Base-by-base conservation (phyloP, 2,113 vertebrate species). In the Spilogale gracilis region DNA sequence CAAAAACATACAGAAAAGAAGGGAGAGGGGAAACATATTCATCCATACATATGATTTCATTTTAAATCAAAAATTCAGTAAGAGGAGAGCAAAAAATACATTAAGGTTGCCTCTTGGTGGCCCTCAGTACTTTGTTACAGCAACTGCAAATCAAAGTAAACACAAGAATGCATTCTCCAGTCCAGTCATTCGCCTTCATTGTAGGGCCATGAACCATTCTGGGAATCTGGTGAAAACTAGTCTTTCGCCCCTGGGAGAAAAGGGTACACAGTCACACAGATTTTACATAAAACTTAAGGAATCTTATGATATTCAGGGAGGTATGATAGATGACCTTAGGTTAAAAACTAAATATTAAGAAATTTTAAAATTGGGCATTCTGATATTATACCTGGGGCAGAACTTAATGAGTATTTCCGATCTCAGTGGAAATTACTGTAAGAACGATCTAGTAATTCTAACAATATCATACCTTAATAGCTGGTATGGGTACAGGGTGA, bases 101-200 rank as follows among this genome's bases (percentile, higher is more conserved):
- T n/a, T 67, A 58, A 71, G 25, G 45, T 54, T 65, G 83, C 95
- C 97, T 97, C 96, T 94, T 92, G 96, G 79, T 95, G 97, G 87
- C 85, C 86, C 86, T 94, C 91, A 45, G 30, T 50, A 21, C 50
- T 96, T 67, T 76, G 25, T 52, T 23, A 52, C 0, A 96, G 82
- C 32, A 88, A 79, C 9, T 54, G n/a, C 6, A 85, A 91, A 60
- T 50, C 21, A 45, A 54, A 74, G 9, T 23, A n/a, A 54, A 27
- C 9, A 3, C 21, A 2, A 74, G 20, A 82, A 80, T 38, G 32
- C 20, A 50, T 25, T 85, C 21, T 65, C 50, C 61, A 61, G 9
- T 9, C 32, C 4, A 92, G 12, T 88, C 65, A 81, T 63, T 94
- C 45, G 11, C 78, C 67, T 63, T 80, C 17, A 20, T 17, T 48